Conservation (phyloP, 2,113 vertebrate species). For the Todiramphus saurophagus region DNA sequence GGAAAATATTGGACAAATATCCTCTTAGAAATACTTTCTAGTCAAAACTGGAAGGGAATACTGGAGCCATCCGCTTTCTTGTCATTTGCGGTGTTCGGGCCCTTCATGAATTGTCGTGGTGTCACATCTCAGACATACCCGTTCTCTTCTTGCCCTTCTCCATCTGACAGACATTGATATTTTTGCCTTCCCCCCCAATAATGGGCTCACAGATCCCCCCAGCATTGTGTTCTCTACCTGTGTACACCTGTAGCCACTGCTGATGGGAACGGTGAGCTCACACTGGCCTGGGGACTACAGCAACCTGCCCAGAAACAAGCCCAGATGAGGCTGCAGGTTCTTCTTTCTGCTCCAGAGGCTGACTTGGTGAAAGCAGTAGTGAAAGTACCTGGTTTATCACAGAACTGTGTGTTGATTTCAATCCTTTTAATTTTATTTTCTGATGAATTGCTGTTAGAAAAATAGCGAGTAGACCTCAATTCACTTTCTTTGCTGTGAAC, state of each 20-base stretch:
- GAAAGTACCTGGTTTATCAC: neutral
- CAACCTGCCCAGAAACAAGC: no score
- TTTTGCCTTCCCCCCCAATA: neutral
- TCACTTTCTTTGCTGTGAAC: neutral
- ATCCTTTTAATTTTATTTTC: neutral
- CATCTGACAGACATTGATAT: neutral
- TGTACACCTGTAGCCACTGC: neutral
- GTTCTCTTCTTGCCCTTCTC: neutral
- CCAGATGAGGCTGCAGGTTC: neutral
- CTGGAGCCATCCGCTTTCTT: neutral
- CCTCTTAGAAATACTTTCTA: neutral
- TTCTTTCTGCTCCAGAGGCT: neutral
- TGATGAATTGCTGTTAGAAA: neutral
- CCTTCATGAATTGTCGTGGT: neutral
- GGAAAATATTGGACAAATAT: neutral
- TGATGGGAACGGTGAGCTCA: neutral
- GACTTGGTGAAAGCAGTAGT: neutral
- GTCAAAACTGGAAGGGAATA: neutral
- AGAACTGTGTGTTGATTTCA: no score
- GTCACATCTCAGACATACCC: neutral
- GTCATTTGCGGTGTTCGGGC: neutral
- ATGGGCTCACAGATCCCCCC: neutral
- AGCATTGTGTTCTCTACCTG: neutral
- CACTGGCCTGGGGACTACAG: accelerated
- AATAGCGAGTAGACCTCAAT: neutral